phyloP scores from a whole-genome alignment of 2,797 vertebrate species.

The Premnoplex brunnescens region DNA sequence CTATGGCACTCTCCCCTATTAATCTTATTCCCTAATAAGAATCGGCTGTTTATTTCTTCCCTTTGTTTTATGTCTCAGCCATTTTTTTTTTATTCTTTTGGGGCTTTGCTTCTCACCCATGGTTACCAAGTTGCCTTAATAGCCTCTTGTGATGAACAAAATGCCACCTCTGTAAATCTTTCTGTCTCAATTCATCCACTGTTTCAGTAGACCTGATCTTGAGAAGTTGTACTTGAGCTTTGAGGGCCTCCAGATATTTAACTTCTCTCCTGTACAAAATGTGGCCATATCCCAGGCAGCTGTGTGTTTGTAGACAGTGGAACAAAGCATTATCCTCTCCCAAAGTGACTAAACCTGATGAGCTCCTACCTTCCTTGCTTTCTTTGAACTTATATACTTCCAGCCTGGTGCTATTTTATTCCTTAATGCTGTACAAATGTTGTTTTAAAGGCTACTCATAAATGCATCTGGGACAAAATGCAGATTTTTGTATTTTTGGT shows the following conservation, averaged over 20 bases:
- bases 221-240: slow-evolving; percentile 59
- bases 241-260: slow-evolving; percentile 27
- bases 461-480: neutral
- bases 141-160: slow-evolving; percentile 58
- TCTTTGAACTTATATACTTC: neutral
- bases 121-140: slow-evolving; percentile 42
- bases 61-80: slow-evolving; percentile 26
- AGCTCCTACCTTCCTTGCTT: neutral
- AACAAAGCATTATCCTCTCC: neutral
- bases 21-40: slow-evolving; percentile 51
- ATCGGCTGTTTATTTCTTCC: slow-evolving; percentile 18
- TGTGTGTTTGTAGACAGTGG: neutral
- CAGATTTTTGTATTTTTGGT: neutral
- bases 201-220: slow-evolving; percentile 8
- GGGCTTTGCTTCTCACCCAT: slow-evolving; percentile 22
- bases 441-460: neutral
- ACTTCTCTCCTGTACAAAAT: neutral
- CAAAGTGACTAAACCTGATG: neutral
- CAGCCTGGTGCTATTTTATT: neutral
- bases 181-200: slow-evolving; percentile 6
- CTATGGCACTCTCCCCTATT: slow-evolving; percentile 15
- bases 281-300: neutral
- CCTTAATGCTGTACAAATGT: neutral
- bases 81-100: neutral
- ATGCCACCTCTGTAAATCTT: slow-evolving; percentile 56